A percentile compares a stretch with the other conserved stretches of the same genome.
Conservation (phyloP, 2,113 vertebrate genomes). For the Myotis davidii region DNA sequence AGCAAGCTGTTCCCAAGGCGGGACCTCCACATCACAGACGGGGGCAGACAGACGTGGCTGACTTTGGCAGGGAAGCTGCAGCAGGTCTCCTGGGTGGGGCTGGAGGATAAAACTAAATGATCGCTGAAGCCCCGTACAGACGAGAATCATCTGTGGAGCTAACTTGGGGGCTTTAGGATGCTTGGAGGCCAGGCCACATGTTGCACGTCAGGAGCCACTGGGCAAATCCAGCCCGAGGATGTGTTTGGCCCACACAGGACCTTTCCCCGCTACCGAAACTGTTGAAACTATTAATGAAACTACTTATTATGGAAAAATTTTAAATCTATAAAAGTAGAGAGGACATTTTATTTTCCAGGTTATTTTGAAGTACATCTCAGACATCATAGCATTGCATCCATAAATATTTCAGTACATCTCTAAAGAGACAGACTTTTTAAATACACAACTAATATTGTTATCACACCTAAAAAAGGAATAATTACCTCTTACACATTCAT, state of each 20-base stretch:
- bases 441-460: slow-evolving; percentile 33
- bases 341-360: background rate
- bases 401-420: slow-evolving; percentile 12
- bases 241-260: background rate
- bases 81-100: background rate
- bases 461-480: slow-evolving; percentile 42
- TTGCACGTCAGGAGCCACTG: background rate
- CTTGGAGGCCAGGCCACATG: background rate
- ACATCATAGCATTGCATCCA: background rate
- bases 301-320: background rate
- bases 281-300: background rate
- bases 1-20: accelerated
- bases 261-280: background rate
- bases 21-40: background rate
- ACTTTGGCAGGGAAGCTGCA: background rate
- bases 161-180: background rate
- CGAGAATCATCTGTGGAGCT: background rate
- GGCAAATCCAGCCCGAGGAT: background rate
- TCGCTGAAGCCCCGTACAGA: background rate
- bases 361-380: slow-evolving; percentile 40
- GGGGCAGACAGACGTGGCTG: background rate
- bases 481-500: slow-evolving; percentile 56
- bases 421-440: slow-evolving; percentile 18
- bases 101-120: background rate
- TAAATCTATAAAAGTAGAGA: background rate